Percentiles rank a stretch among this genome's conserved stretches.
phyloP scores from a whole-genome alignment of 2,113 vertebrate species.

The Platysteira castanea region DNA sequence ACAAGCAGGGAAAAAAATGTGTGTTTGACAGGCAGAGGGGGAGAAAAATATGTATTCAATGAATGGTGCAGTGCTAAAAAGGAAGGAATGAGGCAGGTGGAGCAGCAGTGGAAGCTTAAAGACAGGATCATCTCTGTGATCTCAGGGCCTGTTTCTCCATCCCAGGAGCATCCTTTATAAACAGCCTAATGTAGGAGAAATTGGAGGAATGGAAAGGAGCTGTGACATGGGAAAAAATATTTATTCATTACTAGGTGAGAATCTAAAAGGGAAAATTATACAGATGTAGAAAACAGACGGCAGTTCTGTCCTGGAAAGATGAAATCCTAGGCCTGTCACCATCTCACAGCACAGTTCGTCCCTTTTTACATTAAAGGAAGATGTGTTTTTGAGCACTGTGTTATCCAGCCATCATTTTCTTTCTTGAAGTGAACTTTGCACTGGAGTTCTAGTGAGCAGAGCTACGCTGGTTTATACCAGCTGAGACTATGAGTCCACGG shows the following conservation, averaged over 20 bases:
- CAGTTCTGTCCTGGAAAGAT: not conserved
- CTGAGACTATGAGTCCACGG: not conserved
- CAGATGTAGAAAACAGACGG: not conserved
- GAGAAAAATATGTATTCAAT: conserved; percentile 17
- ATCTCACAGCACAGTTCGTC: not conserved
- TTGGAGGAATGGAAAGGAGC: not conserved
- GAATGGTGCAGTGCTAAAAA: not conserved
- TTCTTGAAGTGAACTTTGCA: not conserved
- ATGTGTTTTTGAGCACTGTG: not conserved
- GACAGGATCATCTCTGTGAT: conserved; percentile 30
- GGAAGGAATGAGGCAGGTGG: conserved; percentile 14
- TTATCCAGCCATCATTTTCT: not conserved
- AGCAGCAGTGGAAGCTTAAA: conserved; percentile 35
- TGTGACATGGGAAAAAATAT: conserved; percentile 29
- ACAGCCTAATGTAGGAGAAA: not conserved
- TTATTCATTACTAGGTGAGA: conserved; percentile 29
- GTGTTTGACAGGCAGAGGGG: not conserved
- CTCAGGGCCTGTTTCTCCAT: not conserved
- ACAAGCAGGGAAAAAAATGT: not conserved
- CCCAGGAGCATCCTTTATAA: conserved; percentile 35
- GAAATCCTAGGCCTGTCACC: not conserved
- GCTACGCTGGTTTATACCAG: not conserved
- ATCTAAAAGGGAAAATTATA: not conserved
- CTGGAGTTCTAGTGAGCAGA: not conserved
- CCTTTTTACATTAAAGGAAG: not conserved